Evolutionary conservation across 1,140 invertebrate genomes (phyloP).

Genomic region (Monochamus saltuarius): DNA sequence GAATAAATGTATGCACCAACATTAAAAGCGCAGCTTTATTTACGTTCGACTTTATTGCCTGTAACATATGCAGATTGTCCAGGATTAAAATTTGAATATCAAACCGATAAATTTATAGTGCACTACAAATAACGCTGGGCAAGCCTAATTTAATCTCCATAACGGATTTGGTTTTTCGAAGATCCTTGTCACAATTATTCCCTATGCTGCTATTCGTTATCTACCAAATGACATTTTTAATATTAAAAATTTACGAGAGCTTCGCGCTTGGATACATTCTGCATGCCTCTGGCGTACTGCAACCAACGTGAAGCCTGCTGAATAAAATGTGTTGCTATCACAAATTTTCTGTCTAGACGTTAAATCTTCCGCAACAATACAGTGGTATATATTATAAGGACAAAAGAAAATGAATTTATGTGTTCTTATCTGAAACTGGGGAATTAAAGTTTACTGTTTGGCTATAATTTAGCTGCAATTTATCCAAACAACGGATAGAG

Average conservation of each 20-base stretch:
- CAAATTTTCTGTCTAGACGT: conserved; percentile 1
- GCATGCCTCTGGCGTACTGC: conserved; percentile 26
- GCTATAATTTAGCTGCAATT: too few relatives aligned
- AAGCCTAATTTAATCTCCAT: neutral
- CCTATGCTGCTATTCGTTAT: conserved; percentile 25
- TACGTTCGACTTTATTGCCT: neutral
- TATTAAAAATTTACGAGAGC: conserved; percentile 35
- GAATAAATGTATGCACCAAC: too few relatives aligned
- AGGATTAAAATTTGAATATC: conserved; percentile 14
- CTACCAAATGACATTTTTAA: conserved; percentile 28
- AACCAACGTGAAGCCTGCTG: conserved; percentile 2
- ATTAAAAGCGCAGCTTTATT: too few relatives aligned
- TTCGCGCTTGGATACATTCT: conserved; percentile 30
- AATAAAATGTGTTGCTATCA: conserved; percentile 5
- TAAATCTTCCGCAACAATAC: conserved; percentile 8
- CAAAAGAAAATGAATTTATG: neutral
- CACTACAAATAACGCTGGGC: neutral
- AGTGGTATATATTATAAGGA: conserved; percentile 3
- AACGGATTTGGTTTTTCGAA: neutral
- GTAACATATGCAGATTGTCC: conserved; percentile 1
- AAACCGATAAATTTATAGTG: conserved; percentile 13
- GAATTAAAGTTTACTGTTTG: too few relatives aligned
- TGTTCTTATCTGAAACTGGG: too few relatives aligned
- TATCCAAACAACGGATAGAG: too few relatives aligned
- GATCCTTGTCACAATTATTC: conserved; percentile 8